Conservation (phyloP, 2,113 vertebrate species). For the Neolamprologus cancellatus region DNA sequence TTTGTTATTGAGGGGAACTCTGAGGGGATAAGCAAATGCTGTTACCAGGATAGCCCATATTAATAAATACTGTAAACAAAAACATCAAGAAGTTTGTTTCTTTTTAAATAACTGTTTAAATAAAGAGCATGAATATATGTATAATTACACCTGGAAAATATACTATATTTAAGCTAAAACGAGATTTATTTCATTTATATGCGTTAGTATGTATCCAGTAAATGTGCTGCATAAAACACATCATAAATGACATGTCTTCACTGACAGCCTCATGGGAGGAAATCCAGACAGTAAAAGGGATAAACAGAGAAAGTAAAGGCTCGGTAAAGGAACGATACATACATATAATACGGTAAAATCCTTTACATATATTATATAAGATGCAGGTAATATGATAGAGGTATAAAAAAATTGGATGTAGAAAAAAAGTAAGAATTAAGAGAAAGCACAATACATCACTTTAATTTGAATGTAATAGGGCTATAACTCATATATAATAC, state of each 20-base stretch:
- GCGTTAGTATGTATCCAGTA: background rate
- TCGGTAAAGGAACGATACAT: fast-evolving
- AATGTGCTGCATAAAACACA: background rate
- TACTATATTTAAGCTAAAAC: background rate
- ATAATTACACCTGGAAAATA: background rate
- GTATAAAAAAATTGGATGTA: fast-evolving
- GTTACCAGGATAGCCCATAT: background rate
- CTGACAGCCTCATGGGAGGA: background rate
- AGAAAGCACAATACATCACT: fast-evolving
- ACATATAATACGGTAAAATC: background rate
- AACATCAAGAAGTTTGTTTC: background rate
- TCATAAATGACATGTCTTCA: background rate
- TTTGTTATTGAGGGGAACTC: background rate
- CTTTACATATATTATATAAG: background rate
- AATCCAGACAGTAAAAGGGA: background rate
- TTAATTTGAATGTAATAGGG: background rate
- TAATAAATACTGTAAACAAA: background rate
- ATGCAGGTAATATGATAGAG: background rate
- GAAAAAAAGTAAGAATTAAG: background rate
- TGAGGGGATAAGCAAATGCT: background rate
- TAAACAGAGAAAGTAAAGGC: background rate
- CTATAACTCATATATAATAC: fast-evolving
- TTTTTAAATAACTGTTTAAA: background rate
- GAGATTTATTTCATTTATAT: background rate
- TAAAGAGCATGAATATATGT: background rate